These are phyloP conservation scores for Agrypnia vestita DNA, from an alignment of 1,140 invertebrate genomes.

Conservation along the genomic window DNA sequence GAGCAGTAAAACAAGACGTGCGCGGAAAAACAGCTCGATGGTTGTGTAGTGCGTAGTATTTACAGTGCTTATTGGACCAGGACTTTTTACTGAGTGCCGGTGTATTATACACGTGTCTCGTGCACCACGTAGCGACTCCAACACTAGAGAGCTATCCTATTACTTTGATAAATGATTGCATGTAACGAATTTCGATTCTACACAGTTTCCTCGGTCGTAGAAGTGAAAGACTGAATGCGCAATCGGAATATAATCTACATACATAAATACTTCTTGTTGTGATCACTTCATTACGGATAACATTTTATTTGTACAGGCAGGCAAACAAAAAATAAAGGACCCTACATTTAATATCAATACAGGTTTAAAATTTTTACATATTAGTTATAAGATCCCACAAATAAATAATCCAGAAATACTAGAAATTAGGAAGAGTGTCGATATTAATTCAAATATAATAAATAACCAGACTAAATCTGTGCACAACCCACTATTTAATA, in stretches of 20 bases:
- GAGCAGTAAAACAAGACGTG: conserved; percentile 4
- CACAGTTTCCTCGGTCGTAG: conserved; percentile 23
- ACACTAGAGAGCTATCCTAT: conserved; percentile 51
- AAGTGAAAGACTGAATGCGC: conserved; percentile 6
- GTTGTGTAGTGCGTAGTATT: neutral
- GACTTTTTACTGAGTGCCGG: neutral
- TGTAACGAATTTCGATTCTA: conserved; percentile 50
- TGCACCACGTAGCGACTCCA: neutral
- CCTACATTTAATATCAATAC: no score
- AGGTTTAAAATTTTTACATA: no score
- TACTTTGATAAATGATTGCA: conserved; percentile 57
- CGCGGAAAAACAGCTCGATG: neutral
- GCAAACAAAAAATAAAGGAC: no score
- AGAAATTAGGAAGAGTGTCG: no score
- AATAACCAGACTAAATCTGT: no score
- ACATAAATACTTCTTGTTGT: conserved; percentile 8
- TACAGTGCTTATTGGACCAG: neutral
- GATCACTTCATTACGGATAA: conserved; percentile 29
- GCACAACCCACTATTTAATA: no score
- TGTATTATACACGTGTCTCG: neutral
- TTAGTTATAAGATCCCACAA: no score
- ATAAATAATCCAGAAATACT: no score
- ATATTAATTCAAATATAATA: no score
- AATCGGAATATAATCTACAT: conserved; percentile 42
- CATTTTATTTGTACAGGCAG: no score